Evolutionary conservation across 2,797 vertebrate species (phyloP).

Genomic region (Neomorphus geoffroyi): DNA sequence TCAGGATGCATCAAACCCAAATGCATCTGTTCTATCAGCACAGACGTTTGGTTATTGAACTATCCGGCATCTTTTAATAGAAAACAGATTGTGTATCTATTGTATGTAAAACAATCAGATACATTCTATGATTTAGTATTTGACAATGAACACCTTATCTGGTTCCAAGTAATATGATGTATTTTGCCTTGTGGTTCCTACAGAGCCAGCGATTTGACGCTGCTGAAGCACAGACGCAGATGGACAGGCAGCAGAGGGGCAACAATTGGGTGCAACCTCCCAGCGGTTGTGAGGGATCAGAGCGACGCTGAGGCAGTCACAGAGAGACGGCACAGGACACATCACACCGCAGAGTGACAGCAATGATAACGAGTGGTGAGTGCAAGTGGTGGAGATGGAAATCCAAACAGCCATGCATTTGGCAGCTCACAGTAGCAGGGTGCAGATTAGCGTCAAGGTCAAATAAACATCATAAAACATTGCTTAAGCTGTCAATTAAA

Average conservation of each 20-base stretch:
- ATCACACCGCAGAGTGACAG: not conserved
- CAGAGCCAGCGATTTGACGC: not conserved
- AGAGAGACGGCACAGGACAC: not conserved
- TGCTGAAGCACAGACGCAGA: not conserved
- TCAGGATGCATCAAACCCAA: not conserved
- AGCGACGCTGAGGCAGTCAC: not conserved
- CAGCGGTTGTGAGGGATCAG: not conserved
- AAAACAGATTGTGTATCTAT: not conserved
- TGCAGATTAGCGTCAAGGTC: slow-evolving; percentile 35
- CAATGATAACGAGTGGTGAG: not conserved
- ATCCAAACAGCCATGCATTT: not conserved
- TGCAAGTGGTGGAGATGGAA: not conserved
- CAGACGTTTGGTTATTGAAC: not conserved
- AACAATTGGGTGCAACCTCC: not conserved
- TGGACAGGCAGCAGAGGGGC: not conserved
- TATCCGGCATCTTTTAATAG: not conserved
- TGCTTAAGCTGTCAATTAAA: slow-evolving; percentile 50
- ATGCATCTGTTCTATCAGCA: not conserved
- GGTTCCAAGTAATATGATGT: not conserved
- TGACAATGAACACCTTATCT: not conserved
- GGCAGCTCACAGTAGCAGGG: not conserved
- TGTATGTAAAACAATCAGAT: not conserved
- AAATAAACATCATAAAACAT: slow-evolving; percentile 64
- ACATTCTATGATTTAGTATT: not conserved
- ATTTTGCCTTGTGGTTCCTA: not conserved